Conservation (phyloP, 2,113 vertebrate genomes). For the Tetrax tetrax region DNA sequence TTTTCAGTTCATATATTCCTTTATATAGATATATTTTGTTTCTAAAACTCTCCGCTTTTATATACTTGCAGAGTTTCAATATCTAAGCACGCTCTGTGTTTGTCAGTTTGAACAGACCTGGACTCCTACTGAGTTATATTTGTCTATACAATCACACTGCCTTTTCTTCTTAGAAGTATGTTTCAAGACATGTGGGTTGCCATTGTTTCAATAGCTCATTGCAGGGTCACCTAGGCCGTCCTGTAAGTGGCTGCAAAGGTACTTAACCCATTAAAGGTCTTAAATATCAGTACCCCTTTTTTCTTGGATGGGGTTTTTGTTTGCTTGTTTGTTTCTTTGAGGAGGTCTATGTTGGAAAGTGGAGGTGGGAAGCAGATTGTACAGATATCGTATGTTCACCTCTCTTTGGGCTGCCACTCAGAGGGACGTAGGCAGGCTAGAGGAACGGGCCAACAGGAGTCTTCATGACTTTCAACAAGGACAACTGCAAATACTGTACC, state of each 20-base stretch:
- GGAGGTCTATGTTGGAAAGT: neutral
- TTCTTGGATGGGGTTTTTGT: neutral
- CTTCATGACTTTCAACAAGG: neutral
- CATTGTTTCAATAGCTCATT: neutral
- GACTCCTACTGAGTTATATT: neutral
- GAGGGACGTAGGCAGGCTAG: neutral
- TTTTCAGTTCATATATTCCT: neutral
- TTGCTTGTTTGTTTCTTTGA: neutral
- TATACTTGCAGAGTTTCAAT: neutral
- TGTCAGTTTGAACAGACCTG: neutral
- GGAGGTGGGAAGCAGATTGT: neutral
- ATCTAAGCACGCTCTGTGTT: neutral
- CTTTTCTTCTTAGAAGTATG: neutral
- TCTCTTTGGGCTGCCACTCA: neutral
- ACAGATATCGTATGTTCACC: neutral
- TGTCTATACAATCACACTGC: neutral
- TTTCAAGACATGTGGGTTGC: neutral
- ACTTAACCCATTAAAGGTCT: neutral
- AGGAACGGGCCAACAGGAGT: neutral
- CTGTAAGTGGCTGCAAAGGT: neutral
- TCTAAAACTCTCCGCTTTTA: neutral
- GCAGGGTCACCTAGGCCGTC: neutral
- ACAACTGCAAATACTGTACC: neutral
- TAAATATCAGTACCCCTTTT: neutral
- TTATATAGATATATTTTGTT: neutral